Evolutionary conservation across 2,113 vertebrate species (phyloP).

Genomic region (Hydrochoerus hydrochaeris): DNA sequence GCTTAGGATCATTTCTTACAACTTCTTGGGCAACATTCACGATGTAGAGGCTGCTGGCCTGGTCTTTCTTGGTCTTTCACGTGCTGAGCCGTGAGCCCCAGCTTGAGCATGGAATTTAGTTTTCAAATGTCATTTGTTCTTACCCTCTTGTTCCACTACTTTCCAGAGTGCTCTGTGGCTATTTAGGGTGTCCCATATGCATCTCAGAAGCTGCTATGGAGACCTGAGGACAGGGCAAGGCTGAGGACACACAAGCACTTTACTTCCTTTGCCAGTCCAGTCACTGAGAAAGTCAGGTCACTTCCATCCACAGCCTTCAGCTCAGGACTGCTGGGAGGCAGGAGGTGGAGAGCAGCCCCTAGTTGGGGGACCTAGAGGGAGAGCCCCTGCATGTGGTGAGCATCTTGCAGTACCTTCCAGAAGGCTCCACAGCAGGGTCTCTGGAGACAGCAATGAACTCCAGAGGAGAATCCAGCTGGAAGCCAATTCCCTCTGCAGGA

Average conservation of each 20-base stretch:
- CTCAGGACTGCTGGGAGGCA: not conserved
- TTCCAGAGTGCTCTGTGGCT: not conserved
- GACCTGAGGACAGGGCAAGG: not conserved
- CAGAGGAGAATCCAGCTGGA: fast-evolving
- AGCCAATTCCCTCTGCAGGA: not conserved
- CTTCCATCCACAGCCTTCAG: not conserved
- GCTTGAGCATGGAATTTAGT: not conserved
- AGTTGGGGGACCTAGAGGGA: not conserved
- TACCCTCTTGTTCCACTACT: not conserved
- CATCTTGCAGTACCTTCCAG: not conserved
- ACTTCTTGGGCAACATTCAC: not conserved
- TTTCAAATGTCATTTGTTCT: not conserved
- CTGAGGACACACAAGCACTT: not conserved
- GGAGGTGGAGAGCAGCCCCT: not conserved
- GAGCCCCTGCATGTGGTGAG: not conserved
- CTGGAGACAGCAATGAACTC: not conserved
- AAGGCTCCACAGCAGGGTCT: not conserved
- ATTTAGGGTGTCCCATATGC: not conserved
- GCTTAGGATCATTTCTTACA: not conserved
- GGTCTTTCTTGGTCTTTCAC: not conserved
- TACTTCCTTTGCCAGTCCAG: not conserved
- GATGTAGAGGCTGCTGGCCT: not conserved
- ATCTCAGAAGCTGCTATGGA: not conserved
- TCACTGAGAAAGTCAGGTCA: not conserved
- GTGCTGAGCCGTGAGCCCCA: not conserved